Percentiles rank a stretch among this genome's conserved stretches.
These are phyloP conservation scores for Brotula barbata DNA, from an alignment of 2,797 vertebrate species.

Conservation along the genomic window DNA sequence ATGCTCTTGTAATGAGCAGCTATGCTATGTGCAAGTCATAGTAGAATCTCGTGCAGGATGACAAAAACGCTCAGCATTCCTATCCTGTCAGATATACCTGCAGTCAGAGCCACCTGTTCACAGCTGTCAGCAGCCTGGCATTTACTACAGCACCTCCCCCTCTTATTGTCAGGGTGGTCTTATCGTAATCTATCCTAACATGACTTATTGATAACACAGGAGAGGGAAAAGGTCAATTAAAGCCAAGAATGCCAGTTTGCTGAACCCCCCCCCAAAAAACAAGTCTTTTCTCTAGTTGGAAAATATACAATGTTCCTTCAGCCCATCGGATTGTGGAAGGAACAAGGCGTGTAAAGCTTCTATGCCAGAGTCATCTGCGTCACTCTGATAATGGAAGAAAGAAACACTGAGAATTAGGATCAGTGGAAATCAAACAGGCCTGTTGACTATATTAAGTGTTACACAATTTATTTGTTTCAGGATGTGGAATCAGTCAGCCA, in stretches of 20 bases:
- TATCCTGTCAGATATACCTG: conserved; percentile 64
- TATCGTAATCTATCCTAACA: conserved; percentile 46
- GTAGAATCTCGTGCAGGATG: conserved; percentile 50
- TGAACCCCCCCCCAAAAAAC: not conserved
- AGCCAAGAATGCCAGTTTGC: too few relatives aligned
- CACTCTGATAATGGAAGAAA: conserved; percentile 48
- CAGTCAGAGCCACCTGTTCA: conserved; percentile 70
- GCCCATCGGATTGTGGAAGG: conserved; percentile 32
- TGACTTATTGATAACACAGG: conserved; percentile 43
- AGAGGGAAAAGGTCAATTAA: conserved; percentile 23
- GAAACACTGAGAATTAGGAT: conserved; percentile 18
- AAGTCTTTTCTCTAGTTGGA: conserved; percentile 10
- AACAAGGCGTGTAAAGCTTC: conserved; percentile 37
- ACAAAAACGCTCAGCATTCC: conserved; percentile 61
- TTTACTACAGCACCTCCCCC: conserved; percentile 59
- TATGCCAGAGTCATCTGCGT: conserved; percentile 40
- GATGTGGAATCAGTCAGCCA: conserved; percentile 32
- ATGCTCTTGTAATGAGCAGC: conserved; percentile 21
- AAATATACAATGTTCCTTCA: conserved; percentile 42
- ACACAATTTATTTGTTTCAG: conserved; percentile 45
- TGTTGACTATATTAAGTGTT: conserved; percentile 38
- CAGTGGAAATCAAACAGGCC: conserved; percentile 35
- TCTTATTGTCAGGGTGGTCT: conserved; percentile 56
- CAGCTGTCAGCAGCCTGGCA: conserved; percentile 72
- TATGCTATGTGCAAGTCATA: conserved; percentile 63